Base-by-base conservation (phyloP, 2,888 invertebrate species). In the Venusia cambrica region DNA sequence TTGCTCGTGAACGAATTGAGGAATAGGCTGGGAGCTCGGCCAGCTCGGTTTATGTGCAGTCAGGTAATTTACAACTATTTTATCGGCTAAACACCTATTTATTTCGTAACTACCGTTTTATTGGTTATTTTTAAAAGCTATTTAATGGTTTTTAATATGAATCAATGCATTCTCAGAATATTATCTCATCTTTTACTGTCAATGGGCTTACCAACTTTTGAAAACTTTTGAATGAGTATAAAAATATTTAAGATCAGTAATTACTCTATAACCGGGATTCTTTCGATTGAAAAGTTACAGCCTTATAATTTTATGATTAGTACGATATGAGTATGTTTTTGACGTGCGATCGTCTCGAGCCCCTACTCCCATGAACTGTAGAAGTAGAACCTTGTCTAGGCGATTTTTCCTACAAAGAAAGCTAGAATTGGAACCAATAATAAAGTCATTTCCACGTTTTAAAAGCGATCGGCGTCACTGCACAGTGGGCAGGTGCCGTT, bases 401-500 rank as follows among this genome's bases (percentile, higher is more conserved):
- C n/a, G 5, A 25, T 9, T 12, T 3, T 4, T 22, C 1, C 4
- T 9, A 9, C 5, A 8, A 8, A 19, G 5, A 9, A 8, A 9
- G 5, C 9, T 5, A 9, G 3, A 4, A 8, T 9, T 8, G 9
- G 8, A 3, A 4, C 26, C 28, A 34, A 35, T 44, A 39, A 42
- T 38, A 35, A 38, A 38, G 14, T 34, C 11, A 43, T 45, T 43
- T 40, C 18, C 37, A 34, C 33, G 27, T 40, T 41, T 45, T 32
- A 18, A 41, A 39, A 41, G 35, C 32, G 32, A 13, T 35, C 43
- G 43, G 27, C 26, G 31, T 36, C 44, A 38, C 16, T 48, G 57
- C 60, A 56, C 67, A 57, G 62, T 60, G 73, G 71, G 78, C 79
- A 78, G 80, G 80, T 80, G 81, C 63, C 73, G 83, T 80, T 87